Evolutionary conservation across 2,888 invertebrate genomes (phyloP).

Genomic region (Lochmaea capreae): DNA sequence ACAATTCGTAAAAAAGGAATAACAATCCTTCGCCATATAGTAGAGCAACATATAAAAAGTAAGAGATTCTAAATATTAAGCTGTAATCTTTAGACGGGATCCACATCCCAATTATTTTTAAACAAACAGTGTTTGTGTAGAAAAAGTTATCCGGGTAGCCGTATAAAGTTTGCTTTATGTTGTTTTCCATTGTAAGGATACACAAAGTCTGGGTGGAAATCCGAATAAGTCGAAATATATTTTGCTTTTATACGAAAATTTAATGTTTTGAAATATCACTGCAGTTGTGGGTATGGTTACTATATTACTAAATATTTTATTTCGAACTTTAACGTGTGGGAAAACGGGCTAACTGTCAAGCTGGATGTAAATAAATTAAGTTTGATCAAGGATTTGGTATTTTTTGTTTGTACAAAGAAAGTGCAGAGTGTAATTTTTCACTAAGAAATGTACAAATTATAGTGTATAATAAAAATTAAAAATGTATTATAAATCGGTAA

Average conservation of each 20-base stretch:
- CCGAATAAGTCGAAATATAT: neutral
- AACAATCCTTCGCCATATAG: slow-evolving; percentile 25
- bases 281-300: neutral
- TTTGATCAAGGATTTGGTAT: slow-evolving; percentile 3
- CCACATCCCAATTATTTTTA: slow-evolving; percentile 36
- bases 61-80: slow-evolving; percentile 19
- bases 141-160: slow-evolving; percentile 37
- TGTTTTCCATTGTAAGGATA: neutral
- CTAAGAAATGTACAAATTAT: neutral
- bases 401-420: neutral
- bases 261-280: neutral
- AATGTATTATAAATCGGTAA: no score
- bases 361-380: slow-evolving; percentile 11
- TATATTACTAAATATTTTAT: slow-evolving; percentile 1
- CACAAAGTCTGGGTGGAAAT: neutral
- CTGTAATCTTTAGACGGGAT: slow-evolving; percentile 25
- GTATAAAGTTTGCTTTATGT: neutral
- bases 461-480: no score
- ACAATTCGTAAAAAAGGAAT: slow-evolving; percentile 36
- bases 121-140: slow-evolving; percentile 29
- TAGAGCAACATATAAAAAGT: slow-evolving; percentile 20
- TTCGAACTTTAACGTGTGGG: slow-evolving; percentile 3
- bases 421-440: neutral
- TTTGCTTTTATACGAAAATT: neutral
- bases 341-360: slow-evolving; percentile 7